Evolutionary conservation across 1,140 invertebrate species (phyloP).

Genomic region (Drosophila rufa): DNA sequence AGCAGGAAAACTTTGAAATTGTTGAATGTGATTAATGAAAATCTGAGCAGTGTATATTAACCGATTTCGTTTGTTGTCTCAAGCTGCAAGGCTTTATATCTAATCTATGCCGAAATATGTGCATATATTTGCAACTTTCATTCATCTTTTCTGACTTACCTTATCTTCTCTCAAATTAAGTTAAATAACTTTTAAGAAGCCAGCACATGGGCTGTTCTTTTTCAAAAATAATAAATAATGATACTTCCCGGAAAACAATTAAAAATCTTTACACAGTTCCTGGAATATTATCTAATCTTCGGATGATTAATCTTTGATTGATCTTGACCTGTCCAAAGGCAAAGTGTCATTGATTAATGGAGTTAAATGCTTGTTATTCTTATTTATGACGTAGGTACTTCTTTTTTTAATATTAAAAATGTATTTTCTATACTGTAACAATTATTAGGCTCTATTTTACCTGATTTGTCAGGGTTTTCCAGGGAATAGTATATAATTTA

Average conservation of each 20-base stretch:
- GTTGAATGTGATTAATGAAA: background rate
- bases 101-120: background rate
- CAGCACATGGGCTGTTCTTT: background rate
- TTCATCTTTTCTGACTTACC: constrained; percentile 5
- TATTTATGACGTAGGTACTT: background rate
- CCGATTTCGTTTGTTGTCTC: background rate
- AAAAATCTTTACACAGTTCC: background rate
- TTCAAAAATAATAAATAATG: background rate
- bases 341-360: constrained; percentile 18
- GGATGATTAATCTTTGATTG: constrained; percentile 1
- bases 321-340: constrained; percentile 17
- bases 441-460: background rate
- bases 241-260: constrained; percentile 13
- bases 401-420: background rate
- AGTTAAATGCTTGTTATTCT: background rate
- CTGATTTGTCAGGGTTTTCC: background rate
- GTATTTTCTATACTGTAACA: background rate
- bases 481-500: background rate
- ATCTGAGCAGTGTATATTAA: no score
- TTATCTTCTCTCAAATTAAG: background rate
- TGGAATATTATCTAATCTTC: constrained; percentile 26
- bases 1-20: background rate
- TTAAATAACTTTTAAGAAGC: background rate
- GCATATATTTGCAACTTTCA: constrained; percentile 3
- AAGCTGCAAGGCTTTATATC: background rate